Evolutionary conservation across 1,140 invertebrate species (phyloP).

Genomic region (Conus ventricosus): DNA sequence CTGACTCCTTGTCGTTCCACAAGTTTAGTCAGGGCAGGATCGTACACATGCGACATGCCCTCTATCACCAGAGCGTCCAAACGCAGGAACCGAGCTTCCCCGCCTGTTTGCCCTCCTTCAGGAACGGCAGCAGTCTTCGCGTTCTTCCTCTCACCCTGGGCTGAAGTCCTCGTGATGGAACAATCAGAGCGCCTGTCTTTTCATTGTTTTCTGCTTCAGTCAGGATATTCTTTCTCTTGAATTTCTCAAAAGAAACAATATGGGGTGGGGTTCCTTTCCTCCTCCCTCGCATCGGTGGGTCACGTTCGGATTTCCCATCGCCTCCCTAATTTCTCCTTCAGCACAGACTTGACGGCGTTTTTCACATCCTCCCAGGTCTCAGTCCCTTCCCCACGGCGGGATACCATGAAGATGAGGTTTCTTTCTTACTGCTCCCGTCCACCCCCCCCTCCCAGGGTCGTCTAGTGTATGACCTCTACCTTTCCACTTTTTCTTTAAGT

Average conservation of each 20-base stretch:
- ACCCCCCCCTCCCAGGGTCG: not conserved
- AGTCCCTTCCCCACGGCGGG: not conserved
- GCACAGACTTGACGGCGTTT: slow-evolving; percentile 6
- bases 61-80: not conserved
- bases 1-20: not conserved
- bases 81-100: not conserved
- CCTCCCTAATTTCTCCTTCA: too few relatives aligned
- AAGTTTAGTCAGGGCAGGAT: too few relatives aligned
- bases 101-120: too few relatives aligned
- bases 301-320: not conserved
- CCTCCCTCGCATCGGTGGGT: not conserved
- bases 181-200: not conserved
- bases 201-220: not conserved
- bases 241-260: not conserved
- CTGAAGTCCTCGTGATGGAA: slow-evolving; percentile 3
- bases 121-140: not conserved
- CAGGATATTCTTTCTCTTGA: slow-evolving; percentile 4
- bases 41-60: not conserved
- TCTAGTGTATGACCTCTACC: not conserved
- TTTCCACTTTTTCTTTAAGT: not conserved
- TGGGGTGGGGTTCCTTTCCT: not conserved
- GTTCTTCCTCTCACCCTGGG: not conserved
- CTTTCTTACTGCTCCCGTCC: not conserved
- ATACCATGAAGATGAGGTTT: not conserved
- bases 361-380: not conserved